These are phyloP conservation scores for Sipha maydis DNA, from an alignment of 2,888 invertebrate species.

Conservation along the genomic window DNA sequence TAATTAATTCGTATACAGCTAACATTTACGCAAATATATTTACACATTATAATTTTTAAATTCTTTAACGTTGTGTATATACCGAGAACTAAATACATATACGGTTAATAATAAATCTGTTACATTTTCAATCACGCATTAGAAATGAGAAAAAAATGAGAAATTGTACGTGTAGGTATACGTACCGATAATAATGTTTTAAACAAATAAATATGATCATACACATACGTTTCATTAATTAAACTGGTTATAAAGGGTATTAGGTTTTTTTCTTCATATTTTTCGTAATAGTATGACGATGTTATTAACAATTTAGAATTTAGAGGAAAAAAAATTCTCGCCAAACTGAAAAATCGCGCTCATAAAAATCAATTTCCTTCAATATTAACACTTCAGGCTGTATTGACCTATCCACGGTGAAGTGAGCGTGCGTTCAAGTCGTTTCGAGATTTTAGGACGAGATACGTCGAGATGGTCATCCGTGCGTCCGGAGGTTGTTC, in stretches of 20 bases:
- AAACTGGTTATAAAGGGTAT: slow-evolving; percentile 10
- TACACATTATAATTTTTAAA: slow-evolving; percentile 19
- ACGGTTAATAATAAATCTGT: not conserved
- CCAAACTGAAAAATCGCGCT: not conserved
- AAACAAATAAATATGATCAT: slow-evolving; percentile 39
- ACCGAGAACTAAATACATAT: not conserved
- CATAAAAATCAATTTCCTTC: slow-evolving; percentile 17
- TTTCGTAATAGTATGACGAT: not conserved
- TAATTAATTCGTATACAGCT: slow-evolving; percentile 13
- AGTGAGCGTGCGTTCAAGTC: not conserved
- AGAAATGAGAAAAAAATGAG: not conserved
- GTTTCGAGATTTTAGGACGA: not conserved
- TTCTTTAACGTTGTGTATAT: not conserved
- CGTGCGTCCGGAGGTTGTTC: not conserved
- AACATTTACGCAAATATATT: not conserved
- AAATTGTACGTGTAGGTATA: not conserved
- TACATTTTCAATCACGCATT: not conserved
- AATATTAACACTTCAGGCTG: not conserved
- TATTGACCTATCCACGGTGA: not conserved
- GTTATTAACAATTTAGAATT: slow-evolving; percentile 1
- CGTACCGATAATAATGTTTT: not conserved
- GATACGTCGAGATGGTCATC: not conserved
- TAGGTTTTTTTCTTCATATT: not conserved
- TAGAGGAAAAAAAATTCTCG: slow-evolving; percentile 3
- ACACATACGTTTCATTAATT: not conserved